Conservation (phyloP, 2,888 invertebrate genomes). For the Leucoma salicis region DNA sequence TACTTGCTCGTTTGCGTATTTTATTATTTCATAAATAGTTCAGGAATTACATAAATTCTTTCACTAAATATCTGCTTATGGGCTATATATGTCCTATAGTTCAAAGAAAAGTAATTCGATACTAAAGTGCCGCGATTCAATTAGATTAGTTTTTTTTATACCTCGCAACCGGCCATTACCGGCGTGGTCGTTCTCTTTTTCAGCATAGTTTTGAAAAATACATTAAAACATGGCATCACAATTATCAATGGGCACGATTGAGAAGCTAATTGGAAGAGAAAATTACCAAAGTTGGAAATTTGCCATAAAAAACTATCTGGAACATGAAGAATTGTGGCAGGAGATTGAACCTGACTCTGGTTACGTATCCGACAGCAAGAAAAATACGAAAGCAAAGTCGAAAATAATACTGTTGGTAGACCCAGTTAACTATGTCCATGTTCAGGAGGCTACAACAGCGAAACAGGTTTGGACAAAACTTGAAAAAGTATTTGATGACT, state of each 20-base stretch:
- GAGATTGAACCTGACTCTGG: slow-evolving; percentile 4
- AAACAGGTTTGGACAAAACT: slow-evolving; percentile 8
- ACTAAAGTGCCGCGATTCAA: no score
- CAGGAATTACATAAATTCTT: no score
- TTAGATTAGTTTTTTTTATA: no score
- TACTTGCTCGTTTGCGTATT: no score
- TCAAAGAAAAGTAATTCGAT: no score
- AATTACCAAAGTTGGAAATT: slow-evolving; percentile 18
- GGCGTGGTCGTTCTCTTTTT: not conserved
- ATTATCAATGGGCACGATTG: slow-evolving; percentile 5
- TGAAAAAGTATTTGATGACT: slow-evolving; percentile 4
- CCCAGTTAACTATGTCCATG: slow-evolving; percentile 16
- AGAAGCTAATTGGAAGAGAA: slow-evolving; percentile 10
- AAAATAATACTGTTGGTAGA: no score
- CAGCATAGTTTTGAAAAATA: not conserved
- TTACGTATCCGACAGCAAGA: slow-evolving; percentile 2
- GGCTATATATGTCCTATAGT: no score
- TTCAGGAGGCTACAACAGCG: slow-evolving; percentile 14
- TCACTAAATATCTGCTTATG: no score
- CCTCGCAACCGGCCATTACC: slow-evolving; percentile 1
- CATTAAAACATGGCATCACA: not conserved
- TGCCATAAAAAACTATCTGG: slow-evolving; percentile 14
- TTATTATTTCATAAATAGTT: no score
- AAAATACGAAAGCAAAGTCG: slow-evolving; percentile 5
- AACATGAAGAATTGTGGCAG: slow-evolving; percentile 19